phyloP scores from a whole-genome alignment of 2,113 vertebrate species.

The Pseudolaguvia tuberculata region DNA sequence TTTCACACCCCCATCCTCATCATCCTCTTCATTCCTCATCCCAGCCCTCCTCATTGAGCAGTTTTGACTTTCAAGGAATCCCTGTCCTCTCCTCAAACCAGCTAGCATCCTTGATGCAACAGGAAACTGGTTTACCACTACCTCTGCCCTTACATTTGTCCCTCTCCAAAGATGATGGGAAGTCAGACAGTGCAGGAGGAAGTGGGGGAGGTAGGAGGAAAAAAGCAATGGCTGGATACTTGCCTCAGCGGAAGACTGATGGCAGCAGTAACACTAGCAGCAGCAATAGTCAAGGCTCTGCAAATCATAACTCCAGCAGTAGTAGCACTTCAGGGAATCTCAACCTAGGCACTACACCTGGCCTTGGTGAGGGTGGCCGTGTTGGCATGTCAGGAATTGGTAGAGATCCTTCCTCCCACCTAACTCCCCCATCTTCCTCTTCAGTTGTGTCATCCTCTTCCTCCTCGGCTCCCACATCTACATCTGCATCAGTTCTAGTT shows the following conservation, averaged over 20 bases:
- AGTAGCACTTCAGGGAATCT: constrained; percentile 64
- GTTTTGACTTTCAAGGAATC: constrained; percentile 78
- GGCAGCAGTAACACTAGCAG: constrained; percentile 56
- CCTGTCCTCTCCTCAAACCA: constrained; percentile 77
- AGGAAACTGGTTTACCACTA: constrained; percentile 72
- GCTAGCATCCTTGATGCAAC: constrained; percentile 74
- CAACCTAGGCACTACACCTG: constrained; percentile 64
- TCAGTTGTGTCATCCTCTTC: constrained; percentile 72
- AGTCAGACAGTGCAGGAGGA: constrained; percentile 64
- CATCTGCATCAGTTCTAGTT: constrained; percentile 71
- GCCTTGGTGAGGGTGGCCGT: constrained; percentile 65
- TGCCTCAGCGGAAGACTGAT: constrained; percentile 74
- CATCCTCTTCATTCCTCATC: constrained; percentile 71
- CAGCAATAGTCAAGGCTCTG: constrained; percentile 59
- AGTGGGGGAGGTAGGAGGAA: constrained; percentile 67
- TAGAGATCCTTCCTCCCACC: constrained; percentile 67
- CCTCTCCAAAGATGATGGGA: constrained; percentile 72
- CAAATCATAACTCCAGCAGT: constrained; percentile 63
- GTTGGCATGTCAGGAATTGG: constrained; percentile 63
- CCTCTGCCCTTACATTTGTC: constrained; percentile 72
- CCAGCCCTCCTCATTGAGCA: constrained; percentile 66
- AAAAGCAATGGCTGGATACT: constrained; percentile 77
- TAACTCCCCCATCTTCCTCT: constrained; percentile 68
- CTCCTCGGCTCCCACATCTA: constrained; percentile 71
- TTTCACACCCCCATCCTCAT: constrained; percentile 71